Base-by-base conservation (phyloP, 2,888 invertebrate species). In the Aricia artaxerxes region DNA sequence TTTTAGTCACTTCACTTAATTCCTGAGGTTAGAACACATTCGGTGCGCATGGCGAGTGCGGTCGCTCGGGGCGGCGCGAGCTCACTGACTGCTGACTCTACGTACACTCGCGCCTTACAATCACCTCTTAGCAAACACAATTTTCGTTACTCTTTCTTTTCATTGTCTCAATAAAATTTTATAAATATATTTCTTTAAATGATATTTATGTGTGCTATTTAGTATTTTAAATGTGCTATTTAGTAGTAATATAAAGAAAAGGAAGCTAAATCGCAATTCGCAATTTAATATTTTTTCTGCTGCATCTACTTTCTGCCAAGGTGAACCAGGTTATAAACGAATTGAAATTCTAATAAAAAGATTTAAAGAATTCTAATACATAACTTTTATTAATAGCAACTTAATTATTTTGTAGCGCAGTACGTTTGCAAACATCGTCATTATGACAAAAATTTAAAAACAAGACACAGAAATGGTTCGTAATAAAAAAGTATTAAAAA, bases 1-100 rank as follows among this genome's bases (percentile, higher is more conserved):
- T 84, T 82, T 82, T 80, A 81, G 84, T 91, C 93, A 93, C 93
- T 93, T 91, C 92, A 93, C 92, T 87, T 85, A 86, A 83, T 89
- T 86, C 84, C 83, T 87, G 86, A 85, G 85, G 84, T 87, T 86
- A 84, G 83, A 84, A 85, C 85, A 83, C 92, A 94, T 82, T 86
- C 85, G 85, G 85, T 86, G 89, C 88, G 90, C 93, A 92, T 92
- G 88, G 85, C 85, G 84, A 84, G 88, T 84, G 85, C 87, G 90
- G 87, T 89, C 89, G 87, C 83, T 87, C 88, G 87, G 90, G 87
- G 85, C 88, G 90, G 88, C 90, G 90, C 89, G 89, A 90, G 89
- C 89, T 89, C 87, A 92, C 93, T 92, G 89, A 83, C 79, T n/a
- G 82, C 80, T 81, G 80, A 57, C 16, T 80, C 80, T 82, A 80